Percentiles rank a stretch among this genome's conserved stretches.
phyloP scores from a whole-genome alignment of 2,113 vertebrate species.

The Ranitomeya imitator region DNA sequence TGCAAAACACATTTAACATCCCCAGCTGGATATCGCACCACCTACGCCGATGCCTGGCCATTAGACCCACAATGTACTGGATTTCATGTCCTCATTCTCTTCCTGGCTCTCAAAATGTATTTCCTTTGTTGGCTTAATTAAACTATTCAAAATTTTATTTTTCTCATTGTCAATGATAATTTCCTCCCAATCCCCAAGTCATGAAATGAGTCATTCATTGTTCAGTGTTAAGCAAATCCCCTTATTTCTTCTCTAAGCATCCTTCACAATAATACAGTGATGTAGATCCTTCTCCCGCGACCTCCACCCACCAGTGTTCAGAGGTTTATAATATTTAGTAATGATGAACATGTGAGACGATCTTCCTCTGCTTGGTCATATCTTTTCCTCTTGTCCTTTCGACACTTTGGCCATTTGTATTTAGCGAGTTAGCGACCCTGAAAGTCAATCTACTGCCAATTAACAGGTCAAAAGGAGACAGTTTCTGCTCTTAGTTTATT shows the following conservation, averaged over 20 bases:
- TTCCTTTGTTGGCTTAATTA: neutral
- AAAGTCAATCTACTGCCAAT: no score
- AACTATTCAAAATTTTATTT: constrained; percentile 1
- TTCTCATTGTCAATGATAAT: constrained; percentile 19
- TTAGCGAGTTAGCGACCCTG: no score
- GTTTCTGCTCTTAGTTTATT: no score
- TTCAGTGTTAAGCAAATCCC: constrained; percentile 1
- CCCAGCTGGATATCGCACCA: neutral
- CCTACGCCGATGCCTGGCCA: neutral
- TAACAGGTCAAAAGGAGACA: no score
- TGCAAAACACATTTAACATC: neutral
- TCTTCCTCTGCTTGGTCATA: neutral
- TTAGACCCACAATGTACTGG: neutral
- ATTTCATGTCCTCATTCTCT: neutral
- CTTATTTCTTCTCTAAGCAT: neutral
- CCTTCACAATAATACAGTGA: neutral
- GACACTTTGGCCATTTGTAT: no score
- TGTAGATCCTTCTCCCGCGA: neutral
- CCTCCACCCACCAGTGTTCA: neutral
- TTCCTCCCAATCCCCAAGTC: neutral
- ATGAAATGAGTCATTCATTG: constrained; percentile 24
- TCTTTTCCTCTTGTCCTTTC: no score
- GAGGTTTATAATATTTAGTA: neutral
- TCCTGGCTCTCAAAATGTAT: neutral
- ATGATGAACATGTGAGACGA: neutral